These are phyloP conservation scores for Zosterops pallidus DNA, from an alignment of 2,113 vertebrate species.

Conservation along the genomic window DNA sequence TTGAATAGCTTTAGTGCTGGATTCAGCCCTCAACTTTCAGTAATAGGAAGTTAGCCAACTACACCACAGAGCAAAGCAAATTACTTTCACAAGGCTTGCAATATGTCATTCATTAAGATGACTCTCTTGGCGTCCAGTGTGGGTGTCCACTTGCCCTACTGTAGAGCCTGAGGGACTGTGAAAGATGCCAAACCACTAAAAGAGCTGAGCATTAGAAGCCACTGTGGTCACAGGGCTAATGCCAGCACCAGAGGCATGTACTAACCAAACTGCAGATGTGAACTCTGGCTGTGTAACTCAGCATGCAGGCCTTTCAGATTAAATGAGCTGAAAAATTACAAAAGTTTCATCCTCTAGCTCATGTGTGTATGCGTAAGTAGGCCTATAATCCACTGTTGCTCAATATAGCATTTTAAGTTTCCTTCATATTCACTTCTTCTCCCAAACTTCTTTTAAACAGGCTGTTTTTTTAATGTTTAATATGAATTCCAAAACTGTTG, in stretches of 20 bases:
- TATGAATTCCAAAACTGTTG: background rate
- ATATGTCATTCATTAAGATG: slow-evolving; percentile 72
- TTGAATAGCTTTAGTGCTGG: slow-evolving; percentile 44
- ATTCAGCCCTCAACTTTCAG: slow-evolving; percentile 57
- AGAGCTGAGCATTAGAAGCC: slow-evolving; percentile 64
- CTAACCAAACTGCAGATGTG: slow-evolving; percentile 73
- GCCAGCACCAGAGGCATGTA: slow-evolving; percentile 70
- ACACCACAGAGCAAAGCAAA: slow-evolving; percentile 53
- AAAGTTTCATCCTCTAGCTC: slow-evolving; percentile 56
- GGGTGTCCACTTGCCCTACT: slow-evolving; percentile 67
- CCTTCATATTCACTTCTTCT: background rate
- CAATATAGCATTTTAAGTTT: background rate
- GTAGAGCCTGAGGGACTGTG: slow-evolving; percentile 62
- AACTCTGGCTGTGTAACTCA: slow-evolving; percentile 46
- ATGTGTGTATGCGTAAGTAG: background rate
- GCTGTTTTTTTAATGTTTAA: background rate
- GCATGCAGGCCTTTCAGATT: slow-evolving; percentile 64
- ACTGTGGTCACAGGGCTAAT: slow-evolving; percentile 71
- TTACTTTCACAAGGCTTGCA: slow-evolving; percentile 63
- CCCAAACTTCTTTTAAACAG: background rate
- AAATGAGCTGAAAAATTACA: slow-evolving; percentile 68
- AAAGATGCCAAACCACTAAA: slow-evolving; percentile 75
- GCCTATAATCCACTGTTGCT: slow-evolving; percentile 28
- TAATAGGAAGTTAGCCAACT: slow-evolving; percentile 55
- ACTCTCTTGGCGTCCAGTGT: slow-evolving; percentile 46